These are phyloP conservation scores for Xestia rhomboidea DNA, from an alignment of 2,888 invertebrate species.

Conservation along the genomic window DNA sequence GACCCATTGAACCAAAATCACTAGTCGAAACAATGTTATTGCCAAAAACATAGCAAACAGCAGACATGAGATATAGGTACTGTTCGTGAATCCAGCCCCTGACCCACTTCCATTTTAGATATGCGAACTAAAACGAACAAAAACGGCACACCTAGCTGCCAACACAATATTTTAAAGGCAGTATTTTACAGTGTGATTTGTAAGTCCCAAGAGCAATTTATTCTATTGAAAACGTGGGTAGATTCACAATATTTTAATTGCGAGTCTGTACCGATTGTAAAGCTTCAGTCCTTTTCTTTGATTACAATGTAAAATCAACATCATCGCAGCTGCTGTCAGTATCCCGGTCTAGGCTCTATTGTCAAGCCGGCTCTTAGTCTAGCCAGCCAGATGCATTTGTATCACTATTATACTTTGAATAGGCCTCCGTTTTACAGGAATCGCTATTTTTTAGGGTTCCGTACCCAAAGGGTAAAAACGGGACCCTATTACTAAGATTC, in stretches of 20 bases:
- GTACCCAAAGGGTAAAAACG: too few relatives aligned
- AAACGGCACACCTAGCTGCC: conserved; percentile 64
- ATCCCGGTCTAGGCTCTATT: conserved; percentile 24
- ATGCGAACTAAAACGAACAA: conserved; percentile 57
- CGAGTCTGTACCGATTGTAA: not conserved
- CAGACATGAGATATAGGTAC: conserved; percentile 46
- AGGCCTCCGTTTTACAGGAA: not conserved
- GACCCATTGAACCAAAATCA: conserved; percentile 43
- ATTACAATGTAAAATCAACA: conserved; percentile 33
- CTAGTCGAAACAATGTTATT: conserved; percentile 57
- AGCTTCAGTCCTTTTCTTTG: conserved; percentile 2
- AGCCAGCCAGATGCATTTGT: conserved; percentile 6
- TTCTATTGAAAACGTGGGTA: conserved; percentile 39
- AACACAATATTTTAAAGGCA: conserved; percentile 59
- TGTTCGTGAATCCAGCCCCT: conserved; percentile 59
- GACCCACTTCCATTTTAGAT: conserved; percentile 64
- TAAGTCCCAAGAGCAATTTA: conserved; percentile 31
- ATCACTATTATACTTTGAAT: conserved; percentile 12
- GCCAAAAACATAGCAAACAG: conserved; percentile 62
- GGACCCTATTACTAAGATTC: too few relatives aligned
- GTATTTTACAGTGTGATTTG: conserved; percentile 47
- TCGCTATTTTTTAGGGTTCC: not conserved
- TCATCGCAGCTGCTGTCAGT: conserved; percentile 1
- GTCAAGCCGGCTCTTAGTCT: conserved; percentile 17
- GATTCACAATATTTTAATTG: conserved; percentile 24